Conservation (phyloP, 2,888 invertebrate genomes). For the Lasioglossum figueresi region DNA sequence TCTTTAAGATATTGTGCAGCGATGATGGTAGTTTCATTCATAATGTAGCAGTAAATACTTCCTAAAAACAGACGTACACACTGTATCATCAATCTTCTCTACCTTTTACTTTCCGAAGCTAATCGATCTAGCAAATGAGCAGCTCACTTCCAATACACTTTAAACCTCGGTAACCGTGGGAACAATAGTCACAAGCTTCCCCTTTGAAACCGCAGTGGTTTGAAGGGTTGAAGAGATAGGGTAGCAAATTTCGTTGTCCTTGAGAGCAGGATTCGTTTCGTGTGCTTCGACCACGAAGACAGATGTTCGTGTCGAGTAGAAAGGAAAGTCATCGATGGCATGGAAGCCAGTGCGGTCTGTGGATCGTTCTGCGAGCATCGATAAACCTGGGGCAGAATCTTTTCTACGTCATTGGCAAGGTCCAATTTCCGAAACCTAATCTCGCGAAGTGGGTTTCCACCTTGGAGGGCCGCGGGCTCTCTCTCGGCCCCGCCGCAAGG, state of each 20-base stretch:
- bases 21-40: no score
- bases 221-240: neutral
- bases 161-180: neutral
- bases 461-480: neutral
- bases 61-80: neutral
- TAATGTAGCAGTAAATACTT: no score
- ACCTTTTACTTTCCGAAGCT: neutral
- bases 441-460: slow-evolving; percentile 8
- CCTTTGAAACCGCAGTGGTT: neutral
- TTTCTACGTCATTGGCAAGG: slow-evolving; percentile 31
- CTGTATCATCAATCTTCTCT: neutral
- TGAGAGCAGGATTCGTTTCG: neutral
- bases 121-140: neutral
- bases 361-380: neutral
- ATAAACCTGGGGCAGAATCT: neutral
- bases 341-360: neutral
- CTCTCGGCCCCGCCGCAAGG: neutral
- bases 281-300: neutral
- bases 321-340: slow-evolving; percentile 7
- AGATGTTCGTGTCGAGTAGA: neutral
- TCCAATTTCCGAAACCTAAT: slow-evolving; percentile 55
- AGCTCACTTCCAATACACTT: neutral
- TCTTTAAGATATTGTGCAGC: no score
- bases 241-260: neutral
- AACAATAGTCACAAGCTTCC: neutral